These are phyloP conservation scores for Oikopleura dioica DNA, from an alignment of 23 tunicate genomes.

Conservation along the genomic window DNA sequence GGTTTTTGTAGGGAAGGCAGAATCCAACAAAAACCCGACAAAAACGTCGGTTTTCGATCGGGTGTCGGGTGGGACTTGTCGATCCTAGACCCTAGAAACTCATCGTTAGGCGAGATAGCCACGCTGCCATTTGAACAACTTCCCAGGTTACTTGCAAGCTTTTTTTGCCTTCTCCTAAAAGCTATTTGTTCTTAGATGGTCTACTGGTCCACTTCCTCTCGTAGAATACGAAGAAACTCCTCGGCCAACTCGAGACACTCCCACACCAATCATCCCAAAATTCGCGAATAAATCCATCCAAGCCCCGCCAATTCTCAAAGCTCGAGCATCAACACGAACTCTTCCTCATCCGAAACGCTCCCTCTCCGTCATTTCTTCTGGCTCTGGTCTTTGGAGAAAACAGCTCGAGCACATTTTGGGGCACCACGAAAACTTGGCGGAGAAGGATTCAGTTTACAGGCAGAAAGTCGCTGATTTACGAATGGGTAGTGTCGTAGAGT, in stretches of 20 bases:
- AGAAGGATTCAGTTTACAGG: constrained; percentile 70
- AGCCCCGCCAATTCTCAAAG: neutral
- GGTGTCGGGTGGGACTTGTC: too few species aligned
- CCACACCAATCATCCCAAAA: neutral
- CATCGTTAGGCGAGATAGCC: neutral
- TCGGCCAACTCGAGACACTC: neutral
- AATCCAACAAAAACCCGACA: too few species aligned
- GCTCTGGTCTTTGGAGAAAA: constrained; percentile 64
- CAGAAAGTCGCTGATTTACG: constrained; percentile 58
- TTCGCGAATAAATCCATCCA: neutral
- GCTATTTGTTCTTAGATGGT: too few species aligned
- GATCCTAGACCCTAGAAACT: neutral
- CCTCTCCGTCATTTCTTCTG: neutral
- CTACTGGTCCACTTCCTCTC: neutral
- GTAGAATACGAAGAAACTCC: neutral
- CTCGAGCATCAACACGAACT: too few species aligned
- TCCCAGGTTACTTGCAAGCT: too few species aligned
- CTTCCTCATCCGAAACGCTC: neutral
- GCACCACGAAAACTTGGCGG: constrained; percentile 50
- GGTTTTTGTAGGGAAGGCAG: too few species aligned
- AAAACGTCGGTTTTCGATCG: too few species aligned
- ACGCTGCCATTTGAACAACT: neutral
- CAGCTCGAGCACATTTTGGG: constrained; percentile 85
- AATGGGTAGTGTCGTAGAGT: constrained; percentile 39
- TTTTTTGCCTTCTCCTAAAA: too few species aligned